These are phyloP conservation scores for Rostratula benghalensis DNA, from an alignment of 2,113 vertebrate genomes.

Conservation along the genomic window DNA sequence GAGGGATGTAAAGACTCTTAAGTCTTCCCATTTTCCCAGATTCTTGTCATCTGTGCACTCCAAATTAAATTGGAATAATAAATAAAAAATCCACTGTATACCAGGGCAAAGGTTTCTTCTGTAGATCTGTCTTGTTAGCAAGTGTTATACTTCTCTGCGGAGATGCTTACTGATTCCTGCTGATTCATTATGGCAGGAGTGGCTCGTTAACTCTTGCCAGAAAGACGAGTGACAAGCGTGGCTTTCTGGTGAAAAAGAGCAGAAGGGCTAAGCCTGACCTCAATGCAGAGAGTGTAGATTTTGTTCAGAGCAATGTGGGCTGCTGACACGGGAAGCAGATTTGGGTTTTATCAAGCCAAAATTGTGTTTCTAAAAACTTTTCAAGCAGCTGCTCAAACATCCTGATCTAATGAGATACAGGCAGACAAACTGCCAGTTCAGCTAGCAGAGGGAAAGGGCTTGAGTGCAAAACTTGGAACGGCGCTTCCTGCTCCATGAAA, in stretches of 20 bases:
- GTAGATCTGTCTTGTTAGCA: conserved; percentile 65
- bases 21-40: conserved; percentile 21
- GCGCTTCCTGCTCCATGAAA: neutral
- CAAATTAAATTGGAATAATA: conserved; percentile 65
- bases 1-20: neutral
- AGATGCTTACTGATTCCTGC: conserved; percentile 55
- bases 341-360: conserved; percentile 20
- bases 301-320: neutral
- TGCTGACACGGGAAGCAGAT: neutral
- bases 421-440: neutral
- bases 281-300: neutral
- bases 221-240: conserved; percentile 15
- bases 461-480: neutral
- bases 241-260: conserved; percentile 14
- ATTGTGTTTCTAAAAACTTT: neutral
- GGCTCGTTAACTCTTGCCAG: conserved; percentile 52
- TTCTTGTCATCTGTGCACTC: conserved; percentile 24
- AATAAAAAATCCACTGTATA: conserved; percentile 35
- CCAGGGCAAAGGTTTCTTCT: conserved; percentile 56
- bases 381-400: conserved; percentile 33
- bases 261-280: conserved; percentile 37
- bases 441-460: neutral
- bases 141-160: conserved; percentile 39
- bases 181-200: conserved; percentile 65
- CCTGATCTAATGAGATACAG: conserved; percentile 5